phyloP scores from a whole-genome alignment of 2,888 invertebrate genomes.

The Morinoia aosen region DNA sequence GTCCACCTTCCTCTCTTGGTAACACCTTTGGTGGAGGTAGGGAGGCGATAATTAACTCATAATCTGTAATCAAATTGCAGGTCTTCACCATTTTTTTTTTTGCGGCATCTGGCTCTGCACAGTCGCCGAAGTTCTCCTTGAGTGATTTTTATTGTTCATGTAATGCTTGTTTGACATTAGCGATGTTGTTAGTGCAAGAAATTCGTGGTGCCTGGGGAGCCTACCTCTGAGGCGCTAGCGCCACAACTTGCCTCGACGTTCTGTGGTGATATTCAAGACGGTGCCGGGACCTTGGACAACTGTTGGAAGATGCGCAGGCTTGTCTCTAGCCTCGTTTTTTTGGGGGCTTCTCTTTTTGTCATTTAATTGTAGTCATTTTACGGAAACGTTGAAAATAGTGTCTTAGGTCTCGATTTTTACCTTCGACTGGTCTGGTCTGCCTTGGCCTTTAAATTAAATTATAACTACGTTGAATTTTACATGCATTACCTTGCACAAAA shows the following conservation, averaged over 20 bases:
- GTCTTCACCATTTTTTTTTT: no score
- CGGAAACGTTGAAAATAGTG: not conserved
- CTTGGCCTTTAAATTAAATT: not conserved
- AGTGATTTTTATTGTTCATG: not conserved
- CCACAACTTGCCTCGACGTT: not conserved
- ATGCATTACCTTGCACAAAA: no score
- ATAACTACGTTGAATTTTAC: not conserved
- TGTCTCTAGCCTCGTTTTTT: not conserved
- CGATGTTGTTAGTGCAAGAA: not conserved
- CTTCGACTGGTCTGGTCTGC: not conserved
- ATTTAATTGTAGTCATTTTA: not conserved
- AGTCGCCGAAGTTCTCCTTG: not conserved
- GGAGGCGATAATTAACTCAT: no score
- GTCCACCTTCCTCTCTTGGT: no score
- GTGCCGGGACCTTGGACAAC: not conserved
- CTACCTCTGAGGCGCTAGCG: not conserved
- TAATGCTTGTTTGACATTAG: not conserved
- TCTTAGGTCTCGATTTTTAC: not conserved
- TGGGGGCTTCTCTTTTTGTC: not conserved
- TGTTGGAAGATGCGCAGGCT: not conserved
- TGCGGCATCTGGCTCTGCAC: not conserved
- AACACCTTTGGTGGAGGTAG: no score
- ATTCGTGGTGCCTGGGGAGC: not conserved
- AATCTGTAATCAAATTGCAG: no score
- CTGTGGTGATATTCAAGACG: not conserved